Percentiles rank a stretch among this genome's conserved stretches.
Evolutionary conservation across 2,888 invertebrate genomes (phyloP).

Genomic region (Tetanocera ferruginea): DNA sequence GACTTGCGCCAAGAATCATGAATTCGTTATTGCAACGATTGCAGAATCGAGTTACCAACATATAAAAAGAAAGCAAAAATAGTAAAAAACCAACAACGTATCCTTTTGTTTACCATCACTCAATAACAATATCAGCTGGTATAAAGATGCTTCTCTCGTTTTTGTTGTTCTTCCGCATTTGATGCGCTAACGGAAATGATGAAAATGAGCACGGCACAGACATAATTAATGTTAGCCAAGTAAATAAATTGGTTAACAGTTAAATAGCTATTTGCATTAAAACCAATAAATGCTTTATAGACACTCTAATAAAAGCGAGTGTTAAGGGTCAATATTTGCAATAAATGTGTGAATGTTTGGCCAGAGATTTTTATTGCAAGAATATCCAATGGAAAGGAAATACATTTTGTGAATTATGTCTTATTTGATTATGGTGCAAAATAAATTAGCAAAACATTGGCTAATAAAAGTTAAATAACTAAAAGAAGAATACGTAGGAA

Average conservation of each 20-base stretch:
- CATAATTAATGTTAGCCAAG: slow-evolving; percentile 3
- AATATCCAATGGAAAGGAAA: no score
- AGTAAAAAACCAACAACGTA: background rate
- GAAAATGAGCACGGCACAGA: background rate
- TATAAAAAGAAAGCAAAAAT: background rate
- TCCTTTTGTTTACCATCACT: background rate
- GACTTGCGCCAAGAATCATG: slow-evolving; percentile 20
- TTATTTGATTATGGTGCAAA: no score
- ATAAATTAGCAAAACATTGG: no score
- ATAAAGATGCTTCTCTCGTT: background rate
- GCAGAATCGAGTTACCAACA: background rate
- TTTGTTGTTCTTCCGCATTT: background rate
- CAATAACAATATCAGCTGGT: slow-evolving; percentile 33
- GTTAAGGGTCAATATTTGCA: background rate
- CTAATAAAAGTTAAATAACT: no score
- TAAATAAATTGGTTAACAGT: slow-evolving; percentile 15
- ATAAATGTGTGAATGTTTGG: background rate
- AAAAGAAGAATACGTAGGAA: no score
- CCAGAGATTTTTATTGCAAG: no score
- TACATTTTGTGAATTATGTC: no score
- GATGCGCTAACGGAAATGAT: no score
- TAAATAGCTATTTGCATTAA: background rate
- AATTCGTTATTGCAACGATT: background rate
- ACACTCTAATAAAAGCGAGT: no score
- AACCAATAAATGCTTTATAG: background rate